Percentiles rank a stretch among this genome's conserved stretches.
These are phyloP conservation scores for Scyliorhinus canicula DNA, from an alignment of 2,797 vertebrate genomes.

Conservation along the genomic window DNA sequence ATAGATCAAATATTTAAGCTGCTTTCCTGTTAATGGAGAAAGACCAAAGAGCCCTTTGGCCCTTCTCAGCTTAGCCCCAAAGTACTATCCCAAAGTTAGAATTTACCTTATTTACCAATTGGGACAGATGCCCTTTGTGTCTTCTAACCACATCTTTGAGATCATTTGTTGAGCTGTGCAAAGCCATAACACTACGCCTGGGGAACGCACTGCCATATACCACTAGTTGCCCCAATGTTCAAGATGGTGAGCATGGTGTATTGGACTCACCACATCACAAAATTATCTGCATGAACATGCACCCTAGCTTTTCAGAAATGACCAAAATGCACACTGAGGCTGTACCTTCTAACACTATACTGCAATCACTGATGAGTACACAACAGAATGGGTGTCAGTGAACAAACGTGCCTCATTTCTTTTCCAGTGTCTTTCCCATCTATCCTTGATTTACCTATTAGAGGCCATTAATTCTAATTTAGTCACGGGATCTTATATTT, in stretches of 20 bases:
- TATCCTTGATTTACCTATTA: too few species aligned
- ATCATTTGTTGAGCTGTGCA: neutral
- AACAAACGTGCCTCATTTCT: too few species aligned
- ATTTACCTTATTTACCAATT: neutral
- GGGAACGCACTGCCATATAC: neutral
- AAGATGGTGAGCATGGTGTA: neutral
- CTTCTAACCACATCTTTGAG: neutral
- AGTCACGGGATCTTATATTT: too few species aligned
- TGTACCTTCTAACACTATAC: too few species aligned
- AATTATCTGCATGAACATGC: neutral
- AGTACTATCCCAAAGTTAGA: neutral
- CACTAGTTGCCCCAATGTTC: neutral
- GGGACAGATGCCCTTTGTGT: neutral
- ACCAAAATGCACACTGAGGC: too few species aligned
- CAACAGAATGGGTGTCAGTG: too few species aligned
- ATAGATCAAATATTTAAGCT: neutral
- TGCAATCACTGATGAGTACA: too few species aligned
- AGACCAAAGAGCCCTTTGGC: neutral
- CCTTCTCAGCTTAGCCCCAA: neutral
- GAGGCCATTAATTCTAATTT: too few species aligned
- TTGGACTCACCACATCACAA: neutral
- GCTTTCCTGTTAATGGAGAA: neutral
- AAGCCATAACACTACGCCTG: neutral
- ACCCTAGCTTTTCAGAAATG: too few species aligned
- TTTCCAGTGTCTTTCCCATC: too few species aligned